Evolutionary conservation across 2,888 invertebrate species (phyloP).

Genomic region (Heteromurus nitidus): DNA sequence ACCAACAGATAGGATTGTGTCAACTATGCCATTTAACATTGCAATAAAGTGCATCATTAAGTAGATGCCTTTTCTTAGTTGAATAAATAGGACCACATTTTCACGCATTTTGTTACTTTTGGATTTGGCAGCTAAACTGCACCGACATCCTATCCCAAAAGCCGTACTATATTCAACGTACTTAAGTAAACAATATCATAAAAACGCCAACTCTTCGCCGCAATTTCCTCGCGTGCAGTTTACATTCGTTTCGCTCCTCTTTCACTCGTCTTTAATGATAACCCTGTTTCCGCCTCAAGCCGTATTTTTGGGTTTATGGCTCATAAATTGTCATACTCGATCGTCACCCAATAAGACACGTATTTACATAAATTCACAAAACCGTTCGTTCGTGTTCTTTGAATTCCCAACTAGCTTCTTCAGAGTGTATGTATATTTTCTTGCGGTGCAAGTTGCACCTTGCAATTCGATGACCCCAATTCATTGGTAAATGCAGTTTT

Average conservation of each 20-base stretch:
- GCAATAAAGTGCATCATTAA: too few relatives aligned
- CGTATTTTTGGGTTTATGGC: neutral
- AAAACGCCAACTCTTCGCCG: conserved; percentile 9
- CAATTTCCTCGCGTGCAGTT: too few relatives aligned
- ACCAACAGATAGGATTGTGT: too few relatives aligned
- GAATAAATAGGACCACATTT: neutral
- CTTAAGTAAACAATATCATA: conserved; percentile 8
- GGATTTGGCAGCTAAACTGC: neutral
- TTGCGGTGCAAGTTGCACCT: neutral
- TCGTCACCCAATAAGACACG: neutral
- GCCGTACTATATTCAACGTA: neutral
- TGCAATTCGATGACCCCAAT: neutral
- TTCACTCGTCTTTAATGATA: neutral
- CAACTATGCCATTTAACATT: too few relatives aligned
- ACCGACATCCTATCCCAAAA: neutral
- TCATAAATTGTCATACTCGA: neutral
- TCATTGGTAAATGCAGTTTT: too few relatives aligned
- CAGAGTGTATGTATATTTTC: neutral
- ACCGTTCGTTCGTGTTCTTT: too few relatives aligned
- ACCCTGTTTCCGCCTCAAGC: neutral
- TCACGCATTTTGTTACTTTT: neutral
- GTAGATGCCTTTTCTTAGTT: too few relatives aligned
- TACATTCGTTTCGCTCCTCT: too few relatives aligned
- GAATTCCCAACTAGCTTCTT: too few relatives aligned
- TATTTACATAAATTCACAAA: neutral